A percentile compares a stretch with the other conserved stretches of the same genome.
phyloP scores from a whole-genome alignment of 2,113 vertebrate species.

The Ammodytes dubius region DNA sequence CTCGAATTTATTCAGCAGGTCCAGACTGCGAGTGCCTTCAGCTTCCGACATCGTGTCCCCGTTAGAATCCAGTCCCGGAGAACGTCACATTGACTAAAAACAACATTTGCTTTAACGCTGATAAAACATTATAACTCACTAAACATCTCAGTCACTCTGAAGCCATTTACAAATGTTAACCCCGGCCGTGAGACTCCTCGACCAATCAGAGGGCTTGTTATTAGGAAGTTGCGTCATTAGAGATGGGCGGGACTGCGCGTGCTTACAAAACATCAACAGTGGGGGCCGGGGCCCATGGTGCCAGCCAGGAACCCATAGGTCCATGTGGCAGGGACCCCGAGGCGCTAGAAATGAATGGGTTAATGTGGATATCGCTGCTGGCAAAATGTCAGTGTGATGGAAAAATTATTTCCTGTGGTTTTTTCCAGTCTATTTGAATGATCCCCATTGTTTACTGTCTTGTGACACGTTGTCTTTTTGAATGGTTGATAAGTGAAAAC shows the following conservation, averaged over 20 bases:
- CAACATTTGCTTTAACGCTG: constrained; percentile 55
- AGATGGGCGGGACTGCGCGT: constrained; percentile 23
- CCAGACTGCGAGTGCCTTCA: constrained; percentile 68
- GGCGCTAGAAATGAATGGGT: too few species aligned
- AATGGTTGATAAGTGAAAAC: too few species aligned
- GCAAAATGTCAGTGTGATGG: too few species aligned
- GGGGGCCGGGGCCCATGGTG: neutral
- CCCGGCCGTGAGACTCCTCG: neutral
- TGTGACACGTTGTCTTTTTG: too few species aligned
- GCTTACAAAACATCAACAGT: constrained; percentile 45
- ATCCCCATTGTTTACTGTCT: too few species aligned
- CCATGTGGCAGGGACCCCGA: too few species aligned
- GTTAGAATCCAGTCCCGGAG: constrained; percentile 55
- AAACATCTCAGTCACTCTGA: constrained; percentile 56
- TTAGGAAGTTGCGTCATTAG: constrained; percentile 59
- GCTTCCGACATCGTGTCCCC: constrained; percentile 78
- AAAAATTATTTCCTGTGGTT: too few species aligned
- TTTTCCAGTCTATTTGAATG: too few species aligned
- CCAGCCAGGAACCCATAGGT: too few species aligned
- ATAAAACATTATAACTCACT: constrained; percentile 58
- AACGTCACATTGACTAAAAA: constrained; percentile 53
- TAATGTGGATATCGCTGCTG: too few species aligned
- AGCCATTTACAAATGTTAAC: constrained; percentile 74
- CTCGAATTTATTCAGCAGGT: constrained; percentile 88
- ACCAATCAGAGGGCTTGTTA: constrained; percentile 80